A percentile compares a stretch with the other conserved stretches of the same genome.
Conservation (phyloP, 2,888 invertebrate species). For the Diadegma fenestrale region DNA sequence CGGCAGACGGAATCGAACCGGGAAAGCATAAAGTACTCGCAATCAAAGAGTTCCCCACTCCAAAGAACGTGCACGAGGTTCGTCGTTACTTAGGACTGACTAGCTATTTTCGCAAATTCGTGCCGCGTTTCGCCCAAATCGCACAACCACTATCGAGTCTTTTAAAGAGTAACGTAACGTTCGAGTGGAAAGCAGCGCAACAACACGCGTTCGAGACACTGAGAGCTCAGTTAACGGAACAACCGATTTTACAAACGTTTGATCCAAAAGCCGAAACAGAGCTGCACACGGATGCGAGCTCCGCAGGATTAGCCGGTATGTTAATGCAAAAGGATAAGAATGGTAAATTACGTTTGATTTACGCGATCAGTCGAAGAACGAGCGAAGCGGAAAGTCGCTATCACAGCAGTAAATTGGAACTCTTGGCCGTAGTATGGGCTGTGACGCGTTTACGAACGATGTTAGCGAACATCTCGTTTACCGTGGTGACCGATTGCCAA, state of each 20-base stretch:
- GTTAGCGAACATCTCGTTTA: conserved; percentile 34
- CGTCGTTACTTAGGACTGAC: conserved; percentile 47
- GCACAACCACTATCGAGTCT: conserved; percentile 30
- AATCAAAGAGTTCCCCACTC: conserved; percentile 54
- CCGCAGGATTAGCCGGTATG: conserved; percentile 15
- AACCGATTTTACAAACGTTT: conserved; percentile 31
- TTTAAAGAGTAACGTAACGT: neutral
- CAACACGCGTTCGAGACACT: conserved; percentile 43
- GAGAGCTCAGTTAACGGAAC: conserved; percentile 13
- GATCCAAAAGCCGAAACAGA: conserved; percentile 46
- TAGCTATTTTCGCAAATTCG: conserved; percentile 62
- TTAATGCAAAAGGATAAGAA: conserved; percentile 67
- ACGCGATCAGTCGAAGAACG: conserved; percentile 72
- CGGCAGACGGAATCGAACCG: conserved; percentile 49
- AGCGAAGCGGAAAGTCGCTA: conserved; percentile 70
- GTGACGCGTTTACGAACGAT: conserved; percentile 21
- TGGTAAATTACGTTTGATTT: conserved; percentile 64
- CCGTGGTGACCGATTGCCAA: conserved; percentile 52
- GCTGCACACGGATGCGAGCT: conserved; percentile 41
- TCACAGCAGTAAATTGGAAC: conserved; percentile 69
- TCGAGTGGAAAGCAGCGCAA: conserved; percentile 27
- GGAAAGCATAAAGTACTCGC: conserved; percentile 70
- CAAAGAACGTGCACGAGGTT: neutral
- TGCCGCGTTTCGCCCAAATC: conserved; percentile 39
- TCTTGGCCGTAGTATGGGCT: conserved; percentile 41